Conservation (phyloP, 2,888 invertebrate genomes). For the Cataglyphis altisquamis region DNA sequence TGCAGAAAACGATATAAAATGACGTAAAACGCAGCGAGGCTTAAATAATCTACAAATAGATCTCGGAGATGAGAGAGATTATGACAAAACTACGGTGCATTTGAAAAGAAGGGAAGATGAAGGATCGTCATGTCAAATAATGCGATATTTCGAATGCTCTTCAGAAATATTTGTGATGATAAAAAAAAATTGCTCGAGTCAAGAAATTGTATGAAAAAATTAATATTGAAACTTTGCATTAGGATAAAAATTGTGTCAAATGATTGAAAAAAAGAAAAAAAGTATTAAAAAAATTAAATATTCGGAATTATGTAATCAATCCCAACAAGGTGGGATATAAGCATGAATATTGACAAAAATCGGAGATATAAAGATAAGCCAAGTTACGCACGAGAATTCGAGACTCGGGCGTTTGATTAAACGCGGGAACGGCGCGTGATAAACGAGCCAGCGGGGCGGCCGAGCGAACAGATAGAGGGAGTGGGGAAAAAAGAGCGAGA, state of each 20-base stretch:
- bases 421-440: slow-evolving; percentile 43
- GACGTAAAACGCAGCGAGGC: slow-evolving; percentile 35
- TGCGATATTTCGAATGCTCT: slow-evolving; percentile 26
- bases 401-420: slow-evolving; percentile 63
- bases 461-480: slow-evolving; percentile 13
- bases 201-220: neutral
- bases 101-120: slow-evolving; percentile 25
- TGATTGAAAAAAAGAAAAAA: neutral
- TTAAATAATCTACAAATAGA: neutral
- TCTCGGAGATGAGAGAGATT: slow-evolving; percentile 14
- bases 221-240: neutral
- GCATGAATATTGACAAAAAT: slow-evolving; percentile 34
- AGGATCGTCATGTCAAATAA: slow-evolving; percentile 18
- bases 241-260: neutral
- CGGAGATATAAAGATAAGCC: slow-evolving; percentile 28
- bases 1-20: slow-evolving; percentile 26
- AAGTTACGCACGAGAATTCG: slow-evolving; percentile 64
- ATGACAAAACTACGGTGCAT: slow-evolving; percentile 13
- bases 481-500: slow-evolving; percentile 36
- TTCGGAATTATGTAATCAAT: neutral
- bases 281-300: neutral
- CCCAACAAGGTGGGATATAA: slow-evolving; percentile 11
- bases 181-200: neutral
- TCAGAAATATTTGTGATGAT: neutral
- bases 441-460: slow-evolving; percentile 44